phyloP scores from a whole-genome alignment of 2,113 vertebrate species.

The Ictalurus furcatus region DNA sequence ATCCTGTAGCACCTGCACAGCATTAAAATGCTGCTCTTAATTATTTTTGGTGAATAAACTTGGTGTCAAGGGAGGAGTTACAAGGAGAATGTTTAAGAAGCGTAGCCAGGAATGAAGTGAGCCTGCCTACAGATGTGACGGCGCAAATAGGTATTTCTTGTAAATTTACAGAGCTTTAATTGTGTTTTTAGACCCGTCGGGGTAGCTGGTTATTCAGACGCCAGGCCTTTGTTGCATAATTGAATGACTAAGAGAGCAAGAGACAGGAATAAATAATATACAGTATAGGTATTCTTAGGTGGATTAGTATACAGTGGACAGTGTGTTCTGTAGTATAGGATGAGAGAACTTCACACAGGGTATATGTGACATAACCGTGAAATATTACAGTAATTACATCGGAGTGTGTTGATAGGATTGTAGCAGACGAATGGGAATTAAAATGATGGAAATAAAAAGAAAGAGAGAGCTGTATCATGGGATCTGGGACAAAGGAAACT shows the following conservation, averaged over 20 bases:
- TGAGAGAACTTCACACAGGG: neutral
- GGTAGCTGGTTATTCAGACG: constrained; percentile 22
- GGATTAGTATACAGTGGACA: neutral
- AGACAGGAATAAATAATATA: constrained; percentile 13
- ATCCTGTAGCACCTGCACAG: constrained; percentile 40
- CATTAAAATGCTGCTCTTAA: constrained; percentile 47
- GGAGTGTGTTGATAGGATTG: neutral
- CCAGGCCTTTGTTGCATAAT: constrained; percentile 12
- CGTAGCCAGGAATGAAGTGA: constrained; percentile 33
- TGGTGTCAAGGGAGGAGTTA: constrained; percentile 47
- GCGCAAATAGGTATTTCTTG: constrained; percentile 41
- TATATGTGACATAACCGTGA: neutral
- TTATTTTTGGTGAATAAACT: constrained; percentile 57
- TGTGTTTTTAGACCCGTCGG: constrained; percentile 22
- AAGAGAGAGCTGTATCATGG: neutral
- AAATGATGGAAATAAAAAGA: neutral
- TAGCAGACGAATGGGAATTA: neutral
- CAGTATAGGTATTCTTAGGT: neutral
- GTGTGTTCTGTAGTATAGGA: neutral
- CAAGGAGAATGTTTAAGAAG: constrained; percentile 47
- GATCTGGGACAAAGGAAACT: constrained; percentile 24
- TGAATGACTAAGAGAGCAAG: neutral
- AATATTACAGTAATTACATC: constrained; percentile 10
- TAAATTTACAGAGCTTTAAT: constrained; percentile 40
- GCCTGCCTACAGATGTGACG: constrained; percentile 14